Percentiles rank a stretch among this genome's conserved stretches.
Conservation (phyloP, 2,888 invertebrate genomes). For the Napeogenes inachia region DNA sequence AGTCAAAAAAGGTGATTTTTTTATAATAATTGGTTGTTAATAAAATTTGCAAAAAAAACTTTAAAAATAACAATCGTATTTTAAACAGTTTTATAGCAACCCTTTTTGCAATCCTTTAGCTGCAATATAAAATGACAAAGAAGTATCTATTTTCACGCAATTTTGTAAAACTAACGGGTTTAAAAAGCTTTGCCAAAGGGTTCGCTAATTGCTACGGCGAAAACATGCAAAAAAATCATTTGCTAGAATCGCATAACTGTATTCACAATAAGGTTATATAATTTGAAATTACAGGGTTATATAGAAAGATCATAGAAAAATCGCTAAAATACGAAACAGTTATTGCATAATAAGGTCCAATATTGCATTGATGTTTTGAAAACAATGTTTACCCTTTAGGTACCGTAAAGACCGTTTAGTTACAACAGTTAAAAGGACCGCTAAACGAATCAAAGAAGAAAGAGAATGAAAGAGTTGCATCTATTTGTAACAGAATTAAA, state of each 20-base stretch:
- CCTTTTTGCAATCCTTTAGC: conserved; percentile 57
- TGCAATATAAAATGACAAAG: conserved; percentile 42
- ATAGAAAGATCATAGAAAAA: too few relatives aligned
- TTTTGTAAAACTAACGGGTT: conserved; percentile 41
- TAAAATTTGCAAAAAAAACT: conserved; percentile 3
- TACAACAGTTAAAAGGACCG: conserved; percentile 56
- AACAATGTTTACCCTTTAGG: conserved; percentile 57
- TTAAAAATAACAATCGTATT: conserved; percentile 12
- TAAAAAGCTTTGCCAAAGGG: conserved; percentile 50
- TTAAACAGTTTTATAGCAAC: conserved; percentile 36
- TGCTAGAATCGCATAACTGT: conserved; percentile 46
- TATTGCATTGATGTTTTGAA: conserved; percentile 12
- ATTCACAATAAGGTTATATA: conserved; percentile 33
- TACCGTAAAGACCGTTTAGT: conserved; percentile 64
- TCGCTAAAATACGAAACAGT: conserved; percentile 3
- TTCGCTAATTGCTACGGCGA: conserved; percentile 48
- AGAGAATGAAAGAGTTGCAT: conserved; percentile 61
- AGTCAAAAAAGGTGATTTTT: conserved; percentile 6
- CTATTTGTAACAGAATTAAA: conserved; percentile 53
- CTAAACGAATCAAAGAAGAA: conserved; percentile 48
- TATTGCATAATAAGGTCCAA: conserved; percentile 15
- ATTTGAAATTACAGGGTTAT: conserved; percentile 12
- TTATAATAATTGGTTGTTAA: conserved; percentile 2
- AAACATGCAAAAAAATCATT: conserved; percentile 43
- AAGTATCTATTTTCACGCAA: conserved; percentile 36